Conservation (phyloP, 2,113 vertebrate species). For the Carlito syrichta region DNA sequence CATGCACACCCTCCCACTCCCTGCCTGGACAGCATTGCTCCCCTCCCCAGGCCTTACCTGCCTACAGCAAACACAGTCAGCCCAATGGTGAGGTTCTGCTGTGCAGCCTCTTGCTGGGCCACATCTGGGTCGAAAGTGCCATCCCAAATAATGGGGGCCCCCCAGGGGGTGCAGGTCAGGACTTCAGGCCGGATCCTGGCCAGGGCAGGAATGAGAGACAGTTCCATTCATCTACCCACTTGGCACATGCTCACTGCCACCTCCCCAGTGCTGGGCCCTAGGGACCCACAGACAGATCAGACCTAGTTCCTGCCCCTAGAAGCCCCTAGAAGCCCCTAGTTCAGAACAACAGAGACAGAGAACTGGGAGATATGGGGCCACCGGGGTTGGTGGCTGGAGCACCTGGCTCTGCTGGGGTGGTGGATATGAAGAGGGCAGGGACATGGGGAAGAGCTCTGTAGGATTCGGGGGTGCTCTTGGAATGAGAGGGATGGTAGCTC, state of each 20-base stretch:
- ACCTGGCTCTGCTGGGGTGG: neutral
- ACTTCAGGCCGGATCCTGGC: conserved; percentile 78
- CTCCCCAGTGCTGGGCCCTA: neutral
- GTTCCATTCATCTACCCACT: neutral
- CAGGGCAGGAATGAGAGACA: neutral
- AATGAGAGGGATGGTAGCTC: neutral
- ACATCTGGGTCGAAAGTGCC: conserved; percentile 79
- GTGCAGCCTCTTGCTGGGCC: conserved; percentile 71
- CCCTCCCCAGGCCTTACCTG: conserved; percentile 78
- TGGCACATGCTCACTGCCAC: neutral
- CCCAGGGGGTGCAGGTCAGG: conserved; percentile 85
- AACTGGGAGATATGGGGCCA: neutral
- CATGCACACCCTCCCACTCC: neutral
- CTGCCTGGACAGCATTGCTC: neutral
- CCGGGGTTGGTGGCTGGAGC: neutral
- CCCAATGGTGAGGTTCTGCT: conserved; percentile 78
- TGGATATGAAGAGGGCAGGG: neutral
- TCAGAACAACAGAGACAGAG: neutral
- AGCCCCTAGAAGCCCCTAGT: neutral
- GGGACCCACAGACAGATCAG: neutral
- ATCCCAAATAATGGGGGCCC: conserved; percentile 86
- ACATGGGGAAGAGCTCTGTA: neutral
- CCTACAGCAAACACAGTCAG: conserved; percentile 87
- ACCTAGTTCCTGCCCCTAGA: neutral
- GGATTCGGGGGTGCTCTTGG: neutral